Evolutionary conservation across 2,888 invertebrate species (phyloP), one percentile per base, ranked within the genome.

Genomic region (Nudaria mundana): DNA sequence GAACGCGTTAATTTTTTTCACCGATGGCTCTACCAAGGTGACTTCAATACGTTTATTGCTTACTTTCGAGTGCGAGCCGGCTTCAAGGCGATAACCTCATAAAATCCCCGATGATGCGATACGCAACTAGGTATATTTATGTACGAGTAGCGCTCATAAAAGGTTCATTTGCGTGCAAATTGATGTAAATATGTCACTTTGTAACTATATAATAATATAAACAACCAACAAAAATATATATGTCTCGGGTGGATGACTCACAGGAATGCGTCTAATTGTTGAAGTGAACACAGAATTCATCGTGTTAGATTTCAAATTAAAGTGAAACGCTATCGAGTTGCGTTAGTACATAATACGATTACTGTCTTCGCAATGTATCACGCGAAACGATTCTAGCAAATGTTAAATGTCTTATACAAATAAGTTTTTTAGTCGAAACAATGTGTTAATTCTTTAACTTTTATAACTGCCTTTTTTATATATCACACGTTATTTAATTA

Each of bases 251-350:
- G 82, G 80, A 76, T 83, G 84, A 81, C 59, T 84, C 84, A 81
- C 71, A 71, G 78, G 82, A 81, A 85, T 83, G 81, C 72, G 70
- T 76, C 80, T 84, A 82, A 84, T 83, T 82, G 69, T 79, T 66
- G 70, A 69, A 69, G 71, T 74, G 76, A 73, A 73, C 66, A 76
- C 69, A 70, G 70, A 69, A 75, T 73, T 61, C 64, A 66, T 75
- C 72, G 75, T 72, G 75, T 78, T 76, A 71, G 67, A 78, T 82
- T 83, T 80, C 77, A 73, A 76, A 71, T 77, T 76, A 71, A 65
- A 71, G 72, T 66, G 74, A 81, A 79, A 74, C 62, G 55, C 65
- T 66, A 66, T 69, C 65, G 54, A 63, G 56, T 62, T 47, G 52
- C 57, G 41, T 47, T 53, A 44, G 52, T 59, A 57, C 41, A 28